Evolutionary conservation across 2,113 vertebrate genomes (phyloP), one percentile per base, ranked within the genome.

Genomic region (Istiophorus platypterus): DNA sequence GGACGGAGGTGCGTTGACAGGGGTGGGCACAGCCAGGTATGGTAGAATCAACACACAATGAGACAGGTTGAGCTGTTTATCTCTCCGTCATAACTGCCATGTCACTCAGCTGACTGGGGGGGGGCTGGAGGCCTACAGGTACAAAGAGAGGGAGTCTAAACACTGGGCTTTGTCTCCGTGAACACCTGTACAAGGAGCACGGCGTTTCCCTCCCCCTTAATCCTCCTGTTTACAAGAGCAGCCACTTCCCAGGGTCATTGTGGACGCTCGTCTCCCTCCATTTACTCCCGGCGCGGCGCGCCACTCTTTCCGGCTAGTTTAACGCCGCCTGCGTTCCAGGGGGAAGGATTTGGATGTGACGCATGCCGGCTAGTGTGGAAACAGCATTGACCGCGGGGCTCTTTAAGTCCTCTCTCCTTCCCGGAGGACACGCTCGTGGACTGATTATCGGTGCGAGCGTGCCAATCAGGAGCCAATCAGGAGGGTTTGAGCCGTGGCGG

Each of bases 281-380:
- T 94, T 94, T 94, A 92, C 92, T 92, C 91, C 72, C 90, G 75
- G 90, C 92, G 84, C 88, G 92, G 85, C 86, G 84, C 88, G 92
- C 84, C 86, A 84, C 92, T 92, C 92, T 92, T 93, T 92, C 81
- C 89, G 88, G 92, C 89, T 92, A 92, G 92, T 94, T 94, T 93
- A 94, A 92, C 88, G 86, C 87, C 51, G 92, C 90, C 91, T 89
- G 83, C 79, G 69, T 92, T 94, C 92, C 92, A 89, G 86, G 89
- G 91, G 92, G 87, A 91, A 88, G 92, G 92, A 94, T 94, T 93
- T 92, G 88, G 88, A 87, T 47, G 81, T 72, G 91, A 86, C 85
- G 81, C 72, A 15, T 76, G 45, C 6, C 9, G 81, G 89, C 86
- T 87, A 84, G 87, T 81, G 93, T 86, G 90, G 82, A 88, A 91